Evolutionary conservation across 1,140 invertebrate genomes (phyloP).

Genomic region (Sinonovacula constricta): DNA sequence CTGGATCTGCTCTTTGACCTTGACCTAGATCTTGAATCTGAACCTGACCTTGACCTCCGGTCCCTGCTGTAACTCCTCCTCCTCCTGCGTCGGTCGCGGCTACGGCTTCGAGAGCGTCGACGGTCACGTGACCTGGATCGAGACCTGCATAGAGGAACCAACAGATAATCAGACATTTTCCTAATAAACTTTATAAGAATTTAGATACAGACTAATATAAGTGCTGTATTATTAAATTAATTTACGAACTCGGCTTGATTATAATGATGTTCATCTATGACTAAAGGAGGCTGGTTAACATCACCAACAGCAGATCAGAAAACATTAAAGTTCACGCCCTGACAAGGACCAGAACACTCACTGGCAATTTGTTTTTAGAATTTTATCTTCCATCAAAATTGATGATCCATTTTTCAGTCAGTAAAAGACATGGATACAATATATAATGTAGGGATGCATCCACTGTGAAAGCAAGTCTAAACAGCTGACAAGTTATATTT

Average conservation of each 20-base stretch:
- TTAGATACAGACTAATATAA: too few relatives aligned
- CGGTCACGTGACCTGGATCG: constrained; percentile 49
- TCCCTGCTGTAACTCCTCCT: constrained; percentile 45
- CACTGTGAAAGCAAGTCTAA: too few relatives aligned
- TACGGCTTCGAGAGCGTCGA: constrained; percentile 54
- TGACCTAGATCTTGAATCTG: constrained; percentile 43
- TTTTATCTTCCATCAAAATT: too few relatives aligned
- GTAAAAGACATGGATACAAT: too few relatives aligned
- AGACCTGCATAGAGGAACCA: constrained; percentile 32
- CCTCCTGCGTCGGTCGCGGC: constrained; percentile 50
- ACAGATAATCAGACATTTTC: neutral
- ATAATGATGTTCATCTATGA: too few relatives aligned
- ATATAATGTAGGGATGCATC: too few relatives aligned
- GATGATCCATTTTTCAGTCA: too few relatives aligned
- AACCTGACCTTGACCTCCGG: constrained; percentile 31
- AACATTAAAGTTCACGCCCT: too few relatives aligned
- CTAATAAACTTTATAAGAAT: too few relatives aligned
- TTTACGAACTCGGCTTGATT: neutral
- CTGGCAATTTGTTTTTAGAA: too few relatives aligned
- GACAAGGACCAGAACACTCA: too few relatives aligned
- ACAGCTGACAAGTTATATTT: too few relatives aligned
- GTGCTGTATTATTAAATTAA: neutral
- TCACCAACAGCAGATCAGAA: neutral
- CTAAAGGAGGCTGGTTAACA: neutral
- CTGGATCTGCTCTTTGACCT: constrained; percentile 57